phyloP scores from a whole-genome alignment of 2,797 vertebrate species.

The Peromyscus aztecus region DNA sequence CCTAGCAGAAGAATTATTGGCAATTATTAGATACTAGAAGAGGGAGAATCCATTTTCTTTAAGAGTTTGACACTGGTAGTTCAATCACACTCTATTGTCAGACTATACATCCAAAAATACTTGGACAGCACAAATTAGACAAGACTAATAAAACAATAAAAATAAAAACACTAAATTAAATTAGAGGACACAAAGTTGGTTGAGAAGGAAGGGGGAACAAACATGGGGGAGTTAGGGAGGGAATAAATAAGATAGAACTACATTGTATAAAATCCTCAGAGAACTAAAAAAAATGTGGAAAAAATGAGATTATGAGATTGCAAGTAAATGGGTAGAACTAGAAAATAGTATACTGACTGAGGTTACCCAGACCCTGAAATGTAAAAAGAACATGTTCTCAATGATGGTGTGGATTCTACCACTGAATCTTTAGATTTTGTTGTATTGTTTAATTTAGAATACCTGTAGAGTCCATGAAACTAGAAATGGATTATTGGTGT shows the following conservation, averaged over 20 bases:
- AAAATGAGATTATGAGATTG: background rate
- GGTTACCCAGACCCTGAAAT: no score
- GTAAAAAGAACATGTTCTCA: background rate
- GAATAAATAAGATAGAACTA: no score
- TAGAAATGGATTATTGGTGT: background rate
- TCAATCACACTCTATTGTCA: background rate
- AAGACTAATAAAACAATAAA: no score
- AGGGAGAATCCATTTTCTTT: background rate
- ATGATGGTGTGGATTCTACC: no score
- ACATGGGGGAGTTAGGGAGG: no score
- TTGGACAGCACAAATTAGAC: background rate
- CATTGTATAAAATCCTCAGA: background rate
- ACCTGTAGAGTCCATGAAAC: background rate
- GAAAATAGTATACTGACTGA: background rate
- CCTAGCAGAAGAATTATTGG: no score
- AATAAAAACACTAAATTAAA: no score
- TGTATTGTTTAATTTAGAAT: background rate
- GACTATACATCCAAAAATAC: background rate
- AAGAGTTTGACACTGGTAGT: background rate
- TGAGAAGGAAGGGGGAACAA: no score
- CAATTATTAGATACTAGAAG: background rate
- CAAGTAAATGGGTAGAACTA: background rate
- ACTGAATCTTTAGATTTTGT: background rate
- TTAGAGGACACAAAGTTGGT: no score
- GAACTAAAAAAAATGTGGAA: background rate